Percentiles rank a stretch among this genome's conserved stretches.
Evolutionary conservation across 2,888 invertebrate genomes (phyloP).

Genomic region (Sesamia inferens): DNA sequence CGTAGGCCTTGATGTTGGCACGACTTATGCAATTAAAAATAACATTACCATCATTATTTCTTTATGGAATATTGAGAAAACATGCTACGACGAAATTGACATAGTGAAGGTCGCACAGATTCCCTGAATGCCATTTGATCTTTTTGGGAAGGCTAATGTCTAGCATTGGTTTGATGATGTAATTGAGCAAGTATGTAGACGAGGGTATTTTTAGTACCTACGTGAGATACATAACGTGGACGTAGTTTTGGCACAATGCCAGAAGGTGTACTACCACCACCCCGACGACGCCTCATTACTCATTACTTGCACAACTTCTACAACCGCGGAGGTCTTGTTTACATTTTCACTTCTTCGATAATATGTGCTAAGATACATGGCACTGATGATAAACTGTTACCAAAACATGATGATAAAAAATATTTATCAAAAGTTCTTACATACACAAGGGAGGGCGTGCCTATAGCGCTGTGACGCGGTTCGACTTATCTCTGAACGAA

Average conservation of each 20-base stretch:
- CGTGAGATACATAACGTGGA: constrained; percentile 21
- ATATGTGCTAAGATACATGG: constrained; percentile 27
- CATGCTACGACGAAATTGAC: no score
- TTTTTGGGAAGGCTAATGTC: background rate
- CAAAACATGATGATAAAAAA: constrained; percentile 24
- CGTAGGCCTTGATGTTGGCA: background rate
- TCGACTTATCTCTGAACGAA: background rate
- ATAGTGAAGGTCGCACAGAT: background rate
- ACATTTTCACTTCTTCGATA: constrained; percentile 46
- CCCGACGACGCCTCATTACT: constrained; percentile 31
- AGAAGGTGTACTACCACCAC: constrained; percentile 21
- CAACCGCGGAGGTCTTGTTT: constrained; percentile 44
- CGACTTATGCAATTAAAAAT: background rate
- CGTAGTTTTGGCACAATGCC: constrained; percentile 43
- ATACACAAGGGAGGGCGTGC: constrained; percentile 24
- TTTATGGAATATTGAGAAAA: background rate
- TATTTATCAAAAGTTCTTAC: constrained; percentile 18
- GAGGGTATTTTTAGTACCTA: constrained; percentile 2
- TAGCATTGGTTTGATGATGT: constrained; percentile 6
- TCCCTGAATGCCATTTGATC: background rate
- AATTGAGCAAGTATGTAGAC: constrained; percentile 6
- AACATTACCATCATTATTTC: background rate
- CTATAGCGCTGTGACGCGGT: background rate
- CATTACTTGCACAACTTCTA: constrained; percentile 41
- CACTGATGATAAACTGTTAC: constrained; percentile 40